phyloP scores from a whole-genome alignment of 2,888 invertebrate genomes.

The Platynereis dumerilii region DNA sequence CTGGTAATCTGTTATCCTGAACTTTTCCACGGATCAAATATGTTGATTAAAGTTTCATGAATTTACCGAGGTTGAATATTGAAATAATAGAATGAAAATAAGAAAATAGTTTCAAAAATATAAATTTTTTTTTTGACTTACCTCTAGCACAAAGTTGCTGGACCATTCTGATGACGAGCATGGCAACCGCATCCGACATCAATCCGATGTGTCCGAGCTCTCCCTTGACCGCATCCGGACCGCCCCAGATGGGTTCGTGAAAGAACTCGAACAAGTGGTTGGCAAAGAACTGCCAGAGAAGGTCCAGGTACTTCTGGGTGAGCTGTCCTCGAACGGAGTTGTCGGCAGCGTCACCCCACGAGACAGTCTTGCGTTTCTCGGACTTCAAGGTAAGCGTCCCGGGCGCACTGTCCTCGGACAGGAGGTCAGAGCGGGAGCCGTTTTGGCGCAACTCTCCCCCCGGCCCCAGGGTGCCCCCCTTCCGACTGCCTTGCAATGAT shows the following conservation, averaged over 20 bases:
- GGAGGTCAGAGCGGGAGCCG: not conserved
- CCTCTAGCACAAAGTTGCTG: constrained; percentile 59
- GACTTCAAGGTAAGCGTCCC: constrained; percentile 1
- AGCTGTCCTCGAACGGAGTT: constrained; percentile 51
- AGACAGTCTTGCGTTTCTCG: constrained; percentile 49
- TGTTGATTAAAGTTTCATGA: no score
- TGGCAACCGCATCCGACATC: constrained; percentile 47
- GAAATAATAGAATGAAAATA: no score
- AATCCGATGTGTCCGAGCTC: constrained; percentile 51
- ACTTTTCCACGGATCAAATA: no score
- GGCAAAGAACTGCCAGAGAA: constrained; percentile 56
- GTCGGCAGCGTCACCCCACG: constrained; percentile 60
- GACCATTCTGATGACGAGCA: constrained; percentile 55
- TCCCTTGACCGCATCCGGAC: constrained; percentile 42
- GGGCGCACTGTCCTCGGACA: constrained; percentile 6
- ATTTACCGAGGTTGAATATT: no score
- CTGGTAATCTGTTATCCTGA: no score
- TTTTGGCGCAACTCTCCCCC: not conserved
- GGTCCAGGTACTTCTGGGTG: constrained; percentile 51
- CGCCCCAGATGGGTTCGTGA: constrained; percentile 52
- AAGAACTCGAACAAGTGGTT: constrained; percentile 50
- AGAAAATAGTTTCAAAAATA: no score
- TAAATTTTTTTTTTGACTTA: no score
- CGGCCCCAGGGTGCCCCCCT: not conserved
- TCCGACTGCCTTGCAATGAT: not conserved